phyloP scores from a whole-genome alignment of 92 coral and sea anemone species.

The Nematostella vectensis region DNA sequence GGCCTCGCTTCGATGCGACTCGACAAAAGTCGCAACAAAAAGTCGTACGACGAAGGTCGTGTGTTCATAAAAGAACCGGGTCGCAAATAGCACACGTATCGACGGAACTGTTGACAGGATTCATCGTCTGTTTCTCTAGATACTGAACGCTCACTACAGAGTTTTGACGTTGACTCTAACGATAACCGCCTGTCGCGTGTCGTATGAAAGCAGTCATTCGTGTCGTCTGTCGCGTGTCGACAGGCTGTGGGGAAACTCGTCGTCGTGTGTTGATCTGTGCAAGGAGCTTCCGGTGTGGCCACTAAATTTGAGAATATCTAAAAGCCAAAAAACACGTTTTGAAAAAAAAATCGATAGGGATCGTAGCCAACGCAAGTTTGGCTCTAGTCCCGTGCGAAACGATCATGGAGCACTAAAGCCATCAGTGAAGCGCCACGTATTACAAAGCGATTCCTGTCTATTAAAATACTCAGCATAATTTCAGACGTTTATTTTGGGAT shows the following conservation, averaged over 20 bases:
- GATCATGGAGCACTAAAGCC: too few species aligned
- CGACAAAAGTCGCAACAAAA: conserved; percentile 40
- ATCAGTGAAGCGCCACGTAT: too few species aligned
- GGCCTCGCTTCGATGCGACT: conserved; percentile 31
- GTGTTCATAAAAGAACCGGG: conserved; percentile 1
- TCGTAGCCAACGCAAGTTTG: neutral
- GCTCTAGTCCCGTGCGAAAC: too few species aligned
- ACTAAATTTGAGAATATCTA: conserved; percentile 31
- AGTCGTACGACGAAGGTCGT: conserved; percentile 18
- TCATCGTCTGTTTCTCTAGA: too few species aligned
- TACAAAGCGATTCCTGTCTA: too few species aligned
- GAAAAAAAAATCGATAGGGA: neutral
- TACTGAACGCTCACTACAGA: too few species aligned
- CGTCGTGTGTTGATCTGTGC: conserved; percentile 8
- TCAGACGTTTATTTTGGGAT: too few species aligned
- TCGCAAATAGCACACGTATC: conserved; percentile 5
- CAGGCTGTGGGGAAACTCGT: conserved; percentile 55
- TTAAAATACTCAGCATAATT: too few species aligned
- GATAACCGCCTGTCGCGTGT: too few species aligned
- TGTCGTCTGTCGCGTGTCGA: conserved; percentile 25
- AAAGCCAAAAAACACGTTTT: neutral
- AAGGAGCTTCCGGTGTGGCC: conserved; percentile 5
- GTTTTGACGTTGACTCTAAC: too few species aligned
- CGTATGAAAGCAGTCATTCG: too few species aligned
- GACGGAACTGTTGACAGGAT: neutral